Evolutionary conservation across 37 sponge, comb jelly and placozoan species (phyloP).

Genomic region (Mnemiopsis leidyi): DNA sequence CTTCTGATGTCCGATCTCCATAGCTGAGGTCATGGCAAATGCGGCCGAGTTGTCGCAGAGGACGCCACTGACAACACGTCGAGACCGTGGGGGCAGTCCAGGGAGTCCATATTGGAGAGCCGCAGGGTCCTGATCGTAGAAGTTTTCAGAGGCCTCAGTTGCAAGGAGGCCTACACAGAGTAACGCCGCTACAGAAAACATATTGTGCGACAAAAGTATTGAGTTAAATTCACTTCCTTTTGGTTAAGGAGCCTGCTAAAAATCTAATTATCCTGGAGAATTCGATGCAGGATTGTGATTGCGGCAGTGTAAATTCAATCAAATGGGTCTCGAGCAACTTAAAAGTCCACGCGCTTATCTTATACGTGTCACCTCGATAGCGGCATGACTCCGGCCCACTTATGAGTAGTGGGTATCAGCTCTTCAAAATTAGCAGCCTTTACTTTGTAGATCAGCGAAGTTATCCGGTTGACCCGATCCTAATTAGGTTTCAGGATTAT

Average conservation of each 20-base stretch:
- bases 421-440: too few species aligned
- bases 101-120: not conserved
- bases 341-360: too few species aligned
- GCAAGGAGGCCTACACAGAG: not conserved
- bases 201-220: not conserved
- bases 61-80: not conserved
- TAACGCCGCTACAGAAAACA: not conserved
- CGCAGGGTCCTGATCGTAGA: not conserved
- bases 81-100: not conserved
- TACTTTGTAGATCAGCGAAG: too few species aligned
- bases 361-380: too few species aligned
- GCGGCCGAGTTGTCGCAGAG: slow-evolving; percentile 12
- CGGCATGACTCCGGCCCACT: too few species aligned
- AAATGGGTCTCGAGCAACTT: not conserved
- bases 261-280: not conserved
- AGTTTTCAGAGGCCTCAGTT: not conserved
- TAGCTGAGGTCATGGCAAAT: not conserved
- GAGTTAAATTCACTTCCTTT: not conserved
- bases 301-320: not conserved
- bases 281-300: not conserved
- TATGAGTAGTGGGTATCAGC: too few species aligned
- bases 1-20: not conserved
- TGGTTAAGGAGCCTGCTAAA: not conserved
- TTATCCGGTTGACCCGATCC: too few species aligned
- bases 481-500: too few species aligned